phyloP scores from a whole-genome alignment of 2,113 vertebrate species.

The Plecotus auritus region DNA sequence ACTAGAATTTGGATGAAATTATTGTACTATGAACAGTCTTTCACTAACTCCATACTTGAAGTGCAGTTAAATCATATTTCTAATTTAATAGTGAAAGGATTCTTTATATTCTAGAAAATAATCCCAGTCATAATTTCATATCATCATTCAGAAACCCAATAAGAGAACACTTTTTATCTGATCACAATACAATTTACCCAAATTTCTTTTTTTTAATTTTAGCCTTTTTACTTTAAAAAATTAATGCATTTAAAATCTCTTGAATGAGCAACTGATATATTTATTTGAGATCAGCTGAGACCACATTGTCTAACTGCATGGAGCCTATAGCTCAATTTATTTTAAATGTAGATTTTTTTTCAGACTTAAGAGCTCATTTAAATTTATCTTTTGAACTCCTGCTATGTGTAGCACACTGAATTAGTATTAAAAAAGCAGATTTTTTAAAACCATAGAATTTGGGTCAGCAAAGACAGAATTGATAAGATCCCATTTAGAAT shows the following conservation, averaged over 20 bases:
- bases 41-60: constrained; percentile 5
- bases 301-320: constrained; percentile 11
- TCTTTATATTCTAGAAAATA: constrained; percentile 46
- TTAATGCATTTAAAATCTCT: constrained; percentile 45
- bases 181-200: not conserved
- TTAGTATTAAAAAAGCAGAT: constrained; percentile 16
- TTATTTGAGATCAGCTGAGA: constrained; percentile 20
- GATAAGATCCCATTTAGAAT: constrained; percentile 6
- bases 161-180: constrained; percentile 45
- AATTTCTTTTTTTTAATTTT: constrained; percentile 51
- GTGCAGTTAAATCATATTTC: constrained; percentile 13
- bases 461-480: not conserved
- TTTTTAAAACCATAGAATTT: constrained; percentile 1
- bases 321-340: constrained; percentile 9
- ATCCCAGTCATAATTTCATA: constrained; percentile 1
- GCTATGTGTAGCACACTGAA: not conserved
- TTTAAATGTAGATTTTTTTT: constrained; percentile 43
- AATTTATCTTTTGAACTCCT: constrained; percentile 43
- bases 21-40: not conserved
- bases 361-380: constrained; percentile 44
- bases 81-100: constrained; percentile 34
- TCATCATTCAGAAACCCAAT: constrained; percentile 28
- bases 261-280: constrained; percentile 7
- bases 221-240: constrained; percentile 37
- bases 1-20: constrained; percentile 15